phyloP scores from a whole-genome alignment of 2,113 vertebrate genomes.

The Scomber colias region DNA sequence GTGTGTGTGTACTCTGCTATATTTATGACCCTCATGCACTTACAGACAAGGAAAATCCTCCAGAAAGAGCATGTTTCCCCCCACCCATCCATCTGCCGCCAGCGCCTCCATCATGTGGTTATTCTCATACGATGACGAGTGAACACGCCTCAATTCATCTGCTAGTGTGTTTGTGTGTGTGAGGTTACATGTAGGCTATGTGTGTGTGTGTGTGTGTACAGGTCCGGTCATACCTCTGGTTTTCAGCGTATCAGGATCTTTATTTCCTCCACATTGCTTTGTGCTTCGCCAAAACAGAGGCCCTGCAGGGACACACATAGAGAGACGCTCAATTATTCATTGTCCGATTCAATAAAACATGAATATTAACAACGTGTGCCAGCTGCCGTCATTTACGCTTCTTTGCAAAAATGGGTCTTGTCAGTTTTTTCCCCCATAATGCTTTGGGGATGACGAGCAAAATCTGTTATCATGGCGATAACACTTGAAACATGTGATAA shows the following conservation, averaged over 20 bases:
- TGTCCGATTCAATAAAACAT: constrained; percentile 70
- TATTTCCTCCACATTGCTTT: constrained; percentile 82
- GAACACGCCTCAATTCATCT: neutral
- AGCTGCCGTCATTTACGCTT: constrained; percentile 26
- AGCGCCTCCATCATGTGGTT: neutral
- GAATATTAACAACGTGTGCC: constrained; percentile 40
- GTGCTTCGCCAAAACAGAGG: constrained; percentile 63
- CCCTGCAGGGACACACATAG: constrained; percentile 68
- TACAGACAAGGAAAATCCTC: neutral
- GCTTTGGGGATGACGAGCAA: neutral
- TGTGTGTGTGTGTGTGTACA: neutral
- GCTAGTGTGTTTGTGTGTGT: constrained; percentile 19
- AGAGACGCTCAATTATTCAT: constrained; percentile 75
- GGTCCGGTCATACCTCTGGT: constrained; percentile 70
- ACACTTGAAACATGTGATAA: neutral
- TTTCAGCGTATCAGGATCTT: constrained; percentile 73
- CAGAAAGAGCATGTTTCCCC: constrained; percentile 13
- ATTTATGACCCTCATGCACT: constrained; percentile 11
- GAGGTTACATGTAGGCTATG: neutral
- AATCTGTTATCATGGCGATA: neutral
- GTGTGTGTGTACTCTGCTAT: neutral
- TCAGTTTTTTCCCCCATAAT: neutral
- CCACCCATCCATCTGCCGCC: constrained; percentile 23
- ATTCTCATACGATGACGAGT: neutral
- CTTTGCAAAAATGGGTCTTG: constrained; percentile 41